Conservation (phyloP, 1,140 invertebrate species). For the Aphis gossypii region DNA sequence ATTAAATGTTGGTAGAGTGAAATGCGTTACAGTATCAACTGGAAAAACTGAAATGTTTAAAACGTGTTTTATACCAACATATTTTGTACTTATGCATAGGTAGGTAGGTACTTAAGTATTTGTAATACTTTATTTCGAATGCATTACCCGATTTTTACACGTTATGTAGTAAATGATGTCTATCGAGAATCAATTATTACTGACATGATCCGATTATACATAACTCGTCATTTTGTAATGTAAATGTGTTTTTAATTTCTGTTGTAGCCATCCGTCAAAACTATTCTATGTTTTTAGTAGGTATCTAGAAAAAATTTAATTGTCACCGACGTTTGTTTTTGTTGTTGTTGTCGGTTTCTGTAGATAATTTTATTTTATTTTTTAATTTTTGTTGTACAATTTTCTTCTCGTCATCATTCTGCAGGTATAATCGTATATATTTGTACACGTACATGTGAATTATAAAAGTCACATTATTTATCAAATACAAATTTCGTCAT, state of each 20-base stretch:
- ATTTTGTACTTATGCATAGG: neutral
- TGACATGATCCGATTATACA: neutral
- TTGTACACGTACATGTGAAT: neutral
- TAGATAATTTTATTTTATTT: neutral
- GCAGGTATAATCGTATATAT: neutral
- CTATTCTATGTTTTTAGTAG: neutral
- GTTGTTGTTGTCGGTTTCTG: neutral
- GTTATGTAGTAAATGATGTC: neutral
- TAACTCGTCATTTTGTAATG: neutral
- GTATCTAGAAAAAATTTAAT: neutral
- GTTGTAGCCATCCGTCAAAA: neutral
- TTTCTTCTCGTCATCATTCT: neutral
- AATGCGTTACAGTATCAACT: neutral
- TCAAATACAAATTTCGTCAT: neutral
- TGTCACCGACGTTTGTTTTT: neutral
- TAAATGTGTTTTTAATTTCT: neutral
- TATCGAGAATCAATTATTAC: neutral
- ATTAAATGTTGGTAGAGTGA: neutral
- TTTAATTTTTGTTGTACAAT: neutral
- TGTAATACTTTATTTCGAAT: neutral
- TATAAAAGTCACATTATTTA: neutral
- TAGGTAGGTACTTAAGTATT: neutral
- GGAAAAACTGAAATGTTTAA: neutral
- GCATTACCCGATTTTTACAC: neutral
- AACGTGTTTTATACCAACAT: neutral